Conservation (phyloP, 2,888 invertebrate species). For the Clistopyga incitator region DNA sequence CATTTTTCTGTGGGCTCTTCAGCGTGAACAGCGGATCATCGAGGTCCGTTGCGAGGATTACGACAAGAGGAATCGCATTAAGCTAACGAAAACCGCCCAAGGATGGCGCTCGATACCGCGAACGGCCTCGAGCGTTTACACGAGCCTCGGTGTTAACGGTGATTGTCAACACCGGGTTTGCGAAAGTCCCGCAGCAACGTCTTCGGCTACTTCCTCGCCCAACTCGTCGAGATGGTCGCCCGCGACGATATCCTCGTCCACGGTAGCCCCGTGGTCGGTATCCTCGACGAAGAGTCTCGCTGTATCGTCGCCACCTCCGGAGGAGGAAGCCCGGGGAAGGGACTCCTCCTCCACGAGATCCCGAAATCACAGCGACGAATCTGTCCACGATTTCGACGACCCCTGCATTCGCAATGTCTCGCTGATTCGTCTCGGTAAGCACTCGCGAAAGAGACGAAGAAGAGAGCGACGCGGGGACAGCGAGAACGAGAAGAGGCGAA, state of each 20-base stretch:
- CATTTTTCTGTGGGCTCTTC: constrained; percentile 94
- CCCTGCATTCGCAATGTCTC: constrained; percentile 23
- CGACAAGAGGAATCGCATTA: constrained; percentile 93
- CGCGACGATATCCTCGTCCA: constrained; percentile 64
- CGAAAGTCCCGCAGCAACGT: constrained; percentile 57
- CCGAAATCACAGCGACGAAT: constrained; percentile 58
- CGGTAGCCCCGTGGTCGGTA: constrained; percentile 65
- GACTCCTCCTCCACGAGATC: constrained; percentile 49
- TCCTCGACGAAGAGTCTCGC: constrained; percentile 51
- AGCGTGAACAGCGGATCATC: constrained; percentile 92
- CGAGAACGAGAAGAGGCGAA: constrained; percentile 31
- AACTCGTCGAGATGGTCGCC: constrained; percentile 64
- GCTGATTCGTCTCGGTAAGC: constrained; percentile 15
- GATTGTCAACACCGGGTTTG: constrained; percentile 70
- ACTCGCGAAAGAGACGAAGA: constrained; percentile 44
- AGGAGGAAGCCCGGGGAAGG: constrained; percentile 15
- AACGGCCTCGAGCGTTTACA: constrained; percentile 86
- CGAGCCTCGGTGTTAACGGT: constrained; percentile 44
- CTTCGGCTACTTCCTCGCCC: constrained; percentile 59
- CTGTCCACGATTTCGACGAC: constrained; percentile 48
- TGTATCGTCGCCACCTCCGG: constrained; percentile 50
- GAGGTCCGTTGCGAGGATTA: constrained; percentile 95
- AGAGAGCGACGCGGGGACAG: not conserved
- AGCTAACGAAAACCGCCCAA: constrained; percentile 91
- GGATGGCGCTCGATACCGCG: constrained; percentile 94